Percentiles rank a stretch among this genome's conserved stretches.
Conservation (phyloP, 1,140 invertebrate species). For the Neodiprion pinetum region DNA sequence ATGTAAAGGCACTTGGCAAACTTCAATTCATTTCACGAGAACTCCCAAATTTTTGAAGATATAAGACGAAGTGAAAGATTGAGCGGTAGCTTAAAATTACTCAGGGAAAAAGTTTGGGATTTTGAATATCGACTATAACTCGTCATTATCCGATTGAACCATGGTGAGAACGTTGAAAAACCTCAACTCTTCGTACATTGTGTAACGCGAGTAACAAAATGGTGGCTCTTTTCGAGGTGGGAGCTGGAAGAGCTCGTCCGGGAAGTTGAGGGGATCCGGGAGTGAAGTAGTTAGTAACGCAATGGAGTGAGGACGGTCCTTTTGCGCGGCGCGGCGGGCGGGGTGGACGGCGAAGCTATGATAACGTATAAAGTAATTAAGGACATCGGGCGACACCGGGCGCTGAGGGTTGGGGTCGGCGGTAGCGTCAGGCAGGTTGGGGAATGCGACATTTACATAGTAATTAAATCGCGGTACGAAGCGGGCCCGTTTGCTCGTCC, state of each 20-base stretch:
- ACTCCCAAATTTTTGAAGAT: too few relatives aligned
- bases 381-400: slow-evolving; percentile 60
- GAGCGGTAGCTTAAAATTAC: too few relatives aligned
- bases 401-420: slow-evolving; percentile 20
- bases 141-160: too few relatives aligned
- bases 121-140: too few relatives aligned
- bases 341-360: slow-evolving; percentile 56
- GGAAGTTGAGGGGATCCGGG: slow-evolving; percentile 17
- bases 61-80: too few relatives aligned
- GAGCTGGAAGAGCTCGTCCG: slow-evolving; percentile 1
- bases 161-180: too few relatives aligned
- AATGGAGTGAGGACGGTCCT: slow-evolving; percentile 45
- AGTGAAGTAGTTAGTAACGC: slow-evolving; percentile 26
- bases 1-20: too few relatives aligned
- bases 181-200: too few relatives aligned
- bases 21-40: too few relatives aligned
- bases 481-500: slow-evolving; percentile 52
- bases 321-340: slow-evolving; percentile 15
- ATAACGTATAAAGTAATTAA: slow-evolving; percentile 65
- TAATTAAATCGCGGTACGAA: slow-evolving; percentile 63
- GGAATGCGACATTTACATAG: slow-evolving; percentile 64
- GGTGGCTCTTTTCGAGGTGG: background rate
- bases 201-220: background rate
- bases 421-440: slow-evolving; percentile 52
- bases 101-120: too few relatives aligned